Evolutionary conservation across 2,797 vertebrate genomes (phyloP).

Genomic region (Hapalemur alaotrensis): DNA sequence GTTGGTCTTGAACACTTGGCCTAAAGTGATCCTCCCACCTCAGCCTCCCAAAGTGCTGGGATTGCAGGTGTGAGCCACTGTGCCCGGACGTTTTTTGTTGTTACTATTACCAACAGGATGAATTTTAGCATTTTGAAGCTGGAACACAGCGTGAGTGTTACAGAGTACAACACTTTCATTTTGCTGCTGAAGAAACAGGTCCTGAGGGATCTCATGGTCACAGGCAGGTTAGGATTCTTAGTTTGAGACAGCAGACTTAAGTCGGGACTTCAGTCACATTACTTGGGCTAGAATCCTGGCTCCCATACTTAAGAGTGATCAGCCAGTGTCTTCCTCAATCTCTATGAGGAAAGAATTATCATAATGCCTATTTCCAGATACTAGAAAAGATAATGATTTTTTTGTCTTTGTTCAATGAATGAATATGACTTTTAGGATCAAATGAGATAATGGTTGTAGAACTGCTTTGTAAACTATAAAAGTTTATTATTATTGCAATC

Average conservation of each 20-base stretch:
- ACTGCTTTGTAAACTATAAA: slow-evolving; percentile 20
- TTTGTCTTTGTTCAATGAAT: slow-evolving; percentile 15
- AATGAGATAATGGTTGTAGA: slow-evolving; percentile 37
- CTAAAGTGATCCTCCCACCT: not conserved
- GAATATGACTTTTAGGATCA: slow-evolving; percentile 31
- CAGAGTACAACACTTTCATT: not conserved
- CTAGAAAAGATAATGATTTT: not conserved
- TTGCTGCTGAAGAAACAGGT: slow-evolving; percentile 15
- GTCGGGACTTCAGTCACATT: not conserved
- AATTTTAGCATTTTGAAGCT: slow-evolving; percentile 45
- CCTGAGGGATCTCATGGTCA: not conserved
- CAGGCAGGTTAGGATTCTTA: not conserved
- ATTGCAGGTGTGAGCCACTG: not conserved
- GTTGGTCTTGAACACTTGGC: not conserved
- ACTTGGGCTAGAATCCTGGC: not conserved
- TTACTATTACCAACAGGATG: not conserved
- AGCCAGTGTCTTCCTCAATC: not conserved
- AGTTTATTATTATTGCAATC: slow-evolving; percentile 11
- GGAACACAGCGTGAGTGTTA: not conserved
- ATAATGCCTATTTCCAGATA: not conserved
- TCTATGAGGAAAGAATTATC: not conserved
- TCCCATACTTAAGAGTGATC: not conserved
- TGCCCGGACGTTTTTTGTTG: not conserved
- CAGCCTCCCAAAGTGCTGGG: not conserved
- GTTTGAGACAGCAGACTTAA: not conserved